Conservation (phyloP, 2,888 invertebrate genomes). For the Caenorhabditis panamensis region DNA sequence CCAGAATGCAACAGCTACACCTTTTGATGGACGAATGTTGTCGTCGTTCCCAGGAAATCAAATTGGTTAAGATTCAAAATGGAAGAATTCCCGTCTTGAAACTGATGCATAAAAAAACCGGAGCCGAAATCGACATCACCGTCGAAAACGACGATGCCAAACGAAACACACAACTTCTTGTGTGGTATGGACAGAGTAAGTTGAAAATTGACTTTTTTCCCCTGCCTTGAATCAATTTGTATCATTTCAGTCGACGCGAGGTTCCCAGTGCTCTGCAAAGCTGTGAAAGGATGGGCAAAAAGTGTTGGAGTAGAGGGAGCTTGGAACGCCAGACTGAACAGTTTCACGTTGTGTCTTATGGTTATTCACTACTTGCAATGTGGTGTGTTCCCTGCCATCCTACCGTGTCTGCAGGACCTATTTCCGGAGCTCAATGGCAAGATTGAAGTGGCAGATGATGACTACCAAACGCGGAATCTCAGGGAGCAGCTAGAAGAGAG, state of each 20-base stretch:
- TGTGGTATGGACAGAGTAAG: constrained; percentile 14
- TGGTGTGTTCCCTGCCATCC: background rate
- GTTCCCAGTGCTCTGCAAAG: constrained; percentile 22
- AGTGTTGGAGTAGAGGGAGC: constrained; percentile 11
- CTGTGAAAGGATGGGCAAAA: constrained; percentile 26
- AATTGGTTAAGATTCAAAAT: background rate
- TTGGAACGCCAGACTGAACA: background rate
- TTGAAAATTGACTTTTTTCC: too few relatives aligned
- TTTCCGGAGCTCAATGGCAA: constrained; percentile 24
- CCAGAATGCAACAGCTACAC: background rate
- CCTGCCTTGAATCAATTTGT: too few relatives aligned
- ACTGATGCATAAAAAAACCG: background rate
- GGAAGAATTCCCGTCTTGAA: constrained; percentile 6
- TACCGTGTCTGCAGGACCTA: constrained; percentile 19
- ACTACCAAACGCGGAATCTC: constrained; percentile 10
- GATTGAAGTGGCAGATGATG: background rate
- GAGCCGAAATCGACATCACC: constrained; percentile 1
- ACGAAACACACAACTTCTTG: constrained; percentile 24
- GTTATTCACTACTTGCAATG: constrained; percentile 9
- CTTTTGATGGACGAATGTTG: background rate
- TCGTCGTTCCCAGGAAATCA: background rate
- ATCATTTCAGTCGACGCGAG: constrained; percentile 15
- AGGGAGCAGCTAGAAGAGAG: constrained; percentile 1
- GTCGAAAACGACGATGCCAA: constrained; percentile 16
- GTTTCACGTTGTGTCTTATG: constrained; percentile 15